Evolutionary conservation across 2,113 vertebrate species (phyloP), one percentile per base, ranked within the genome.

Genomic region (Tringa solitaria): DNA sequence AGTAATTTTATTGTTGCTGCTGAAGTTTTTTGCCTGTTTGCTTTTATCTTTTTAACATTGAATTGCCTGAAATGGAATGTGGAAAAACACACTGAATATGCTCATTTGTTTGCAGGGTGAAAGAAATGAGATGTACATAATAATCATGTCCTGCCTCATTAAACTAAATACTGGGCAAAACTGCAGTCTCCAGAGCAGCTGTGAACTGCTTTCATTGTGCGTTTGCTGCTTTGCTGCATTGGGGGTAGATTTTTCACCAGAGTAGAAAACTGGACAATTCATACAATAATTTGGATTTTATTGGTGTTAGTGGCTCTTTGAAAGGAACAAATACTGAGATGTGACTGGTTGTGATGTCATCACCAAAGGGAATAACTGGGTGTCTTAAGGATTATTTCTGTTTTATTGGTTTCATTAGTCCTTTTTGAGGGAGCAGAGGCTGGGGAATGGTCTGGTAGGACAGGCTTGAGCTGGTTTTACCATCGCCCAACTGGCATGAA

Each of bases 391-490:
- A 96, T 97, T 94, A 94, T 95, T 97, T 95, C 79, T 78, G 84
- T 97, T 98, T 98, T 98, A 98, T 57, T 95, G 96, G 97, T 96
- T 97, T 95, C 97, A 75, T 92, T 82, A 94, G 64, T 93, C 73
- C 90, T 92, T 96, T 97, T 93, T 91, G 86, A 78, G 86, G 69
- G 37, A 87, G 27, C 56, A 57, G 80, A 87, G 82, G 96, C 91
- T 91, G 93, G 79, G 94, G 96, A 93, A 95, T 85, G 82, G 95
- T 64, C 95, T 79, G 79, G 84, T 67, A 65, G 6, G 85, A 87
- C 91, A 86, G 93, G 94, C 91, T 95, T 68, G 92, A 90, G 96
- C 96, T 88, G 89, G 63, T 98, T 98, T 97, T 96, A 90, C 64
- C 33, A 90, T 48, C n/a, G n/a, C 91, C 81, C 93, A 83, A 78